phyloP scores from a whole-genome alignment of 2,113 vertebrate species.

The Sus scrofa region T2T-Sscrofa CM000829.6:17801001-17801500 shows the following conservation, averaged over 20 bases:
- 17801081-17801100: not conserved
- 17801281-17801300: not conserved
- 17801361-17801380: not conserved
- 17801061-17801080: conserved; percentile 25
- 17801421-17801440: not conserved
- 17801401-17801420: not conserved
- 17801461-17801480: not conserved
- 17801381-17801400: not conserved
- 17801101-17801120: not conserved
- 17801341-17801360: not conserved
- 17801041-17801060: not conserved
- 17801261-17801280: not conserved
- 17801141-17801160: not conserved
- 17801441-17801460: not conserved
- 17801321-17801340: not conserved
- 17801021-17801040: not conserved
- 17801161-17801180: not conserved
- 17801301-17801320: not conserved
- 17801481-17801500: not conserved
- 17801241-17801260: not conserved
- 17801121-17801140: not conserved
- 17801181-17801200: not conserved
- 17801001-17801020: conserved; percentile 46
- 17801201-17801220: not conserved
- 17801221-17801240: not conserved